Conservation (phyloP, 2,888 invertebrate genomes). For the Bombyx huttoni region DNA sequence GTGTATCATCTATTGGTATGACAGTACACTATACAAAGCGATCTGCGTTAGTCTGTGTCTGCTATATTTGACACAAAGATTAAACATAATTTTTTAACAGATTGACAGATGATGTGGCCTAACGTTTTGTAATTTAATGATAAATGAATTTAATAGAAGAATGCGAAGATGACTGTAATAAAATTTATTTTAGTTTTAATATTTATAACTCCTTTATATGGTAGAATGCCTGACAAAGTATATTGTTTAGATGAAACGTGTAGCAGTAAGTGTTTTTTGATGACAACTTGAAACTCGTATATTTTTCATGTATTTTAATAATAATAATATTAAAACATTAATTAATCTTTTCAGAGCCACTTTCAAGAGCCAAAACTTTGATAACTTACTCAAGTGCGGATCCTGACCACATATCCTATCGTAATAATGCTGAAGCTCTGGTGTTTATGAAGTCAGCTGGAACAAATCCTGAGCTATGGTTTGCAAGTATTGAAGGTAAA, state of each 20-base stretch:
- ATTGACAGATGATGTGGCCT: conserved; percentile 70
- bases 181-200: conserved; percentile 51
- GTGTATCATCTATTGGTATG: no score
- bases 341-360: conserved; percentile 57
- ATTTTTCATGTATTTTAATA: no score
- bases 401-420: conserved; percentile 74
- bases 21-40: no score
- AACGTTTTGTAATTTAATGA: conserved; percentile 42
- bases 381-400: conserved; percentile 70
- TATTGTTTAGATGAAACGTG: conserved; percentile 80
- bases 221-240: conserved; percentile 76
- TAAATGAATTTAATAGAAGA: conserved; percentile 34
- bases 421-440: conserved; percentile 64
- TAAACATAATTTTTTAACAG: neutral
- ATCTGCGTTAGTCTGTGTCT: no score
- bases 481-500: conserved; percentile 76
- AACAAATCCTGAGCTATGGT: conserved; percentile 74
- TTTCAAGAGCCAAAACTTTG: conserved; percentile 75
- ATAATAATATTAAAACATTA: no score
- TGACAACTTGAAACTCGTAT: no score
- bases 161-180: conserved; percentile 61
- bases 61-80: neutral
- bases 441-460: conserved; percentile 82
- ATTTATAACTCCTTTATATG: conserved; percentile 38
- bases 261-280: conserved; percentile 64